Conservation (phyloP, 1,140 invertebrate species). For the Andrena cerasifolii region DNA sequence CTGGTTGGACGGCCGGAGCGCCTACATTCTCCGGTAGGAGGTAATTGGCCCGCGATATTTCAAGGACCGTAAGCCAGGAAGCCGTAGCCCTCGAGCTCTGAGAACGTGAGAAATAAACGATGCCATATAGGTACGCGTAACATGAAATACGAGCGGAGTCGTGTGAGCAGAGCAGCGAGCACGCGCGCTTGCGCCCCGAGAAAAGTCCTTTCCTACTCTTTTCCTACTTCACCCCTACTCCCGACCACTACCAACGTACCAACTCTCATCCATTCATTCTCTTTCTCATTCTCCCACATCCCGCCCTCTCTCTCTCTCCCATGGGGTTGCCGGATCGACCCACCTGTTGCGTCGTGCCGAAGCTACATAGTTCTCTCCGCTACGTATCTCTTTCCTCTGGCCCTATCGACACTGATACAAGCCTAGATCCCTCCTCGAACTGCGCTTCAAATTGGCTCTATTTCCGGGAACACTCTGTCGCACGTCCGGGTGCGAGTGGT, state of each 20-base stretch:
- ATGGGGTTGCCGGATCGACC: constrained; percentile 47
- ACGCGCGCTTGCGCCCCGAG: constrained; percentile 49
- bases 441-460: too few relatives aligned
- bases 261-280: background rate
- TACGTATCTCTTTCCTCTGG: background rate
- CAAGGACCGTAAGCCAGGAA: constrained; percentile 65
- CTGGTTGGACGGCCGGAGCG: constrained; percentile 2
- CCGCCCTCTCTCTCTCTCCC: constrained; percentile 15
- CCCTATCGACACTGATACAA: constrained; percentile 5
- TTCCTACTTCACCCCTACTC: background rate
- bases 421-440: too few relatives aligned
- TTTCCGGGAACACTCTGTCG: too few relatives aligned
- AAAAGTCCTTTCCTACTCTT: constrained; percentile 58
- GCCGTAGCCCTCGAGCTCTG: constrained; percentile 53
- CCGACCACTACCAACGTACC: background rate
- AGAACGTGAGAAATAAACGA: constrained; percentile 66
- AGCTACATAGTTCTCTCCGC: too few relatives aligned
- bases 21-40: constrained; percentile 5
- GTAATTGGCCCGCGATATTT: constrained; percentile 44
- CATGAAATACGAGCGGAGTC: constrained; percentile 64
- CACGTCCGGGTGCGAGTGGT: too few relatives aligned
- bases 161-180: too few relatives aligned
- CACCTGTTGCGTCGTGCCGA: constrained; percentile 61
- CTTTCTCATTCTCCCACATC: background rate
- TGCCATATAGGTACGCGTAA: constrained; percentile 42